Base-by-base conservation (phyloP, 37 sponge, comb jelly and placozoan genomes). In the Lycopodina hypogea region DNA sequence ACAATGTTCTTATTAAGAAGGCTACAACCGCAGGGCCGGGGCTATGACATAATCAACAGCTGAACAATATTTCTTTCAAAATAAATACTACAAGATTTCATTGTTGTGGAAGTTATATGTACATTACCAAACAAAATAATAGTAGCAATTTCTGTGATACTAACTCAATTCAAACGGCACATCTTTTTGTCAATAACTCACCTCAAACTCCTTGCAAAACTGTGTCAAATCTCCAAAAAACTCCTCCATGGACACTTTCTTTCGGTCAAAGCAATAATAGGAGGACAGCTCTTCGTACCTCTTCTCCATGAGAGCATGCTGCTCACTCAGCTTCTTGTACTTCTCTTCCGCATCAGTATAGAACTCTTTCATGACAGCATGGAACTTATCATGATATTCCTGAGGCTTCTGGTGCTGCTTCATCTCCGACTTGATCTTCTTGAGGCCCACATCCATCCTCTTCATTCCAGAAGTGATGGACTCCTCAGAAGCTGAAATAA, bases 141-240 rank as follows among this genome's bases (percentile, higher is more conserved):
- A n/a, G n/a, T n/a, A n/a, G n/a, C n/a, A n/a, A n/a, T n/a, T n/a
- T n/a, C n/a, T n/a, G n/a, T n/a, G n/a, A n/a, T n/a, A n/a, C n/a
- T n/a, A n/a, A n/a, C n/a, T n/a, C n/a, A n/a, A n/a, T n/a, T n/a
- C n/a, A n/a, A n/a, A n/a, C n/a, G n/a, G n/a, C n/a, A n/a, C n/a
- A n/a, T 57, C 94, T 93, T 70, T 18, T n/a, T 45, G 67, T 8
- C 69, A 9, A 45, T 45, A 9, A 75, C 85, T 56, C 32, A 96
- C 97, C 82, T 97, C 93, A 90, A 97, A 97, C 57, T 95, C 90
- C 24, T 90, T 88, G 56, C 85, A 37, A 67, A 97, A 97, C 18
- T 69, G 72, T 30, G 72, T 26, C 29, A 97, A 42, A 60, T 95
- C 96, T 56, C 96, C 90, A 90, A 97, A 97, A 82, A 95, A 92